Percentiles rank a stretch among this genome's conserved stretches.
These are phyloP conservation scores for Fregetta grallaria DNA, from an alignment of 2,113 vertebrate genomes.

Conservation along the genomic window DNA sequence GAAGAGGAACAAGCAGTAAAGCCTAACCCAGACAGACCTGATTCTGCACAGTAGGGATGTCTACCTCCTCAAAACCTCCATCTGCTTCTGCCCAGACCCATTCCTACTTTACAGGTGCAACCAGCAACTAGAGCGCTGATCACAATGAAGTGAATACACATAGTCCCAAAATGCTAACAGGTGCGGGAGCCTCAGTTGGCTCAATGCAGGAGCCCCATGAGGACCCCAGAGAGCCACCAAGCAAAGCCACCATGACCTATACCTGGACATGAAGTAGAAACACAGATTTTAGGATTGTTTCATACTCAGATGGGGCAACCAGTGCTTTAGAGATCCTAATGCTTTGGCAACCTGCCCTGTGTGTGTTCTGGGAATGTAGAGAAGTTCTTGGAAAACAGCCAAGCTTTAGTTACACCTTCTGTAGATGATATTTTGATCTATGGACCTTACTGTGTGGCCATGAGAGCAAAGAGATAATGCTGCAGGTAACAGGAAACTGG, in stretches of 20 bases:
- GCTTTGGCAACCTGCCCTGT: not conserved
- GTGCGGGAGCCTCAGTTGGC: not conserved
- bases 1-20: not conserved
- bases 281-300: not conserved
- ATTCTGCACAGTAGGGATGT: not conserved
- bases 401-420: not conserved
- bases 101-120: not conserved
- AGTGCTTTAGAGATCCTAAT: not conserved
- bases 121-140: not conserved
- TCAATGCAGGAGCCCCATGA: not conserved
- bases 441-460: not conserved
- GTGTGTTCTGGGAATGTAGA: not conserved
- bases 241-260: not conserved
- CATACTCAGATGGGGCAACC: not conserved
- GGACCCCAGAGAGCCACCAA: not conserved
- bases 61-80: not conserved
- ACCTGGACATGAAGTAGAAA: not conserved
- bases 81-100: not conserved
- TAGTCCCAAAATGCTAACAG: not conserved
- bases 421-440: not conserved
- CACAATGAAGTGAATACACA: not conserved
- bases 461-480: not conserved
- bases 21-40: not conserved
- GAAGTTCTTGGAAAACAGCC: not conserved
- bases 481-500: not conserved